Evolutionary conservation across 2,797 vertebrate species (phyloP), one percentile per base, ranked within the genome.

Genomic region (Pygocentrus nattereri): DNA sequence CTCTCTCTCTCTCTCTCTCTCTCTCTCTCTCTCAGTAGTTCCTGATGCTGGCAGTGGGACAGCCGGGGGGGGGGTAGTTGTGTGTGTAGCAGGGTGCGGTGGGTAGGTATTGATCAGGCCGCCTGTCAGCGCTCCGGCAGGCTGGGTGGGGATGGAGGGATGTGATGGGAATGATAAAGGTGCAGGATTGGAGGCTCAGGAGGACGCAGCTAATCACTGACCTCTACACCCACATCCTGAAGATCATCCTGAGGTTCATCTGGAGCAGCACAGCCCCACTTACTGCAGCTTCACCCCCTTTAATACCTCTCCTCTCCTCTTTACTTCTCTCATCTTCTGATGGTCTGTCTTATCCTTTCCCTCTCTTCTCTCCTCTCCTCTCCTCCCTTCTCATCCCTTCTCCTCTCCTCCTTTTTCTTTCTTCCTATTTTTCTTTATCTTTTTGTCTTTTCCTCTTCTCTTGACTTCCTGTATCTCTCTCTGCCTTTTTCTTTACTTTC

Each of bases 151-250:
- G 81, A 72, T 64, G 75, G 75, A 72, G 56, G 76, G 59, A 76
- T 27, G 47, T 67, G 88, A 91, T 91, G 91, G 47, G 80, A 91
- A 89, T 79, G 82, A 78, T 81, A 59, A 90, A 31, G 79, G 90
- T 84, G 88, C 88, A 85, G 87, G 89, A 85, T 89, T 90, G 7
- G 30, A 92, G 92, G 90, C 69, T 30, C 67, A 85, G 84, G 68
- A 89, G 82, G 88, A 90, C 85, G 84, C 65, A 90, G 88, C 89
- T 95, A 92, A 94, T 94, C 91, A 87, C 87, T 92, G 92, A 93
- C 91, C 92, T 94, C 90, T 90, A 82, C 74, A 54, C 79, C 82
- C 88, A 92, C 88, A 93, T 92, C 88, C 89, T 90, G 83, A 86
- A 89, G 89, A 58, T 58, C 56, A 58, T 92, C 88, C 89, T 90